Conservation (phyloP, 2,113 vertebrate genomes). For the Pardalotus punctatus region DNA sequence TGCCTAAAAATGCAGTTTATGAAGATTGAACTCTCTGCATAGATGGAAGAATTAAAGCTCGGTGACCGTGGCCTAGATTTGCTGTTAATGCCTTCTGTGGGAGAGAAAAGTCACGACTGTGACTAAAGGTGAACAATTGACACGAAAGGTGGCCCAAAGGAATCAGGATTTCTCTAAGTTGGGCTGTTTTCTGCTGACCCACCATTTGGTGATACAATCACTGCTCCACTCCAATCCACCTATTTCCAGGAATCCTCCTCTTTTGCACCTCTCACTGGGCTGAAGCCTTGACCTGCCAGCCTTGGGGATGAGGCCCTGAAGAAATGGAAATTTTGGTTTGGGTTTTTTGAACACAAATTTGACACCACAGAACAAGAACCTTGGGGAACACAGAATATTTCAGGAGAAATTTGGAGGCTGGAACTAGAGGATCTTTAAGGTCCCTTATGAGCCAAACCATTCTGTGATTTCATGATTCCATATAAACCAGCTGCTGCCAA, state of each 20-base stretch:
- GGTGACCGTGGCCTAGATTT: not conserved
- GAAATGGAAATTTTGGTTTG: not conserved
- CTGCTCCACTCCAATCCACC: not conserved
- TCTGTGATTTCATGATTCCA: not conserved
- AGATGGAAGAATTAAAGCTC: not conserved
- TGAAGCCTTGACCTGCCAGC: not conserved
- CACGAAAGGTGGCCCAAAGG: not conserved
- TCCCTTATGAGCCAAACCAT: not conserved
- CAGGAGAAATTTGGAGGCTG: not conserved
- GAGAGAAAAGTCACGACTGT: not conserved
- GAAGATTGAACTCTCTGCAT: conserved; percentile 4
- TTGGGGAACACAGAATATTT: not conserved
- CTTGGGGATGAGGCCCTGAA: not conserved
- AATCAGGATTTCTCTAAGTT: not conserved
- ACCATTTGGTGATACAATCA: not conserved
- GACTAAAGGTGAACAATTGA: not conserved
- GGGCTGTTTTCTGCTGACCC: not conserved
- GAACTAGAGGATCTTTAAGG: not conserved
- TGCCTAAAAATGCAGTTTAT: conserved; percentile 24
- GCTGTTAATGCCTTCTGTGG: not conserved
- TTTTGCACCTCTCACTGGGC: not conserved
- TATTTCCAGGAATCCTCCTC: not conserved
- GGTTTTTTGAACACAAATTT: not conserved
- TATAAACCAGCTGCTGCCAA: not conserved
- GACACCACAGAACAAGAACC: not conserved